Conservation (phyloP, 2,888 invertebrate species). For the Leptinotarsa juncta region DNA sequence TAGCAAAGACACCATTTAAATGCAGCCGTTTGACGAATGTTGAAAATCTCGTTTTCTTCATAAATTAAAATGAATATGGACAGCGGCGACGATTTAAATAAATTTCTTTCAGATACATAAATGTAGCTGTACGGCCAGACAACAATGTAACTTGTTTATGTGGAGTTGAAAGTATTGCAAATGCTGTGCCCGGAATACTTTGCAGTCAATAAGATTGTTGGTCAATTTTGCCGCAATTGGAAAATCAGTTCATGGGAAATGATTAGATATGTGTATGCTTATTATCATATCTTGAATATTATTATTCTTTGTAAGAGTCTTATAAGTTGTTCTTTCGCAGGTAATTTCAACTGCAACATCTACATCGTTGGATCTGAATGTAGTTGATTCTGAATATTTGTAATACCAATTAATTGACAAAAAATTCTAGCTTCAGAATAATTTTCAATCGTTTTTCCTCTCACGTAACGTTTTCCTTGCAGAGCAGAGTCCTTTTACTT, state of each 20-base stretch:
- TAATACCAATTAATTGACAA: no score
- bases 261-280: background rate
- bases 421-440: no score
- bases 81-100: conserved; percentile 45
- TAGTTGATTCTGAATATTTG: no score
- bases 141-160: conserved; percentile 12
- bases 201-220: background rate
- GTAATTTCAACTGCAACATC: no score
- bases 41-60: conserved; percentile 46
- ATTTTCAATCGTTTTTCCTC: no score
- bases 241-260: background rate
- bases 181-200: background rate
- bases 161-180: background rate
- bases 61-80: conserved; percentile 47
- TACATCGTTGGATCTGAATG: no score
- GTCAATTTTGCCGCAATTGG: conserved; percentile 10
- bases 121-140: conserved; percentile 2
- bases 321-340: no score
- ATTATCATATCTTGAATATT: no score
- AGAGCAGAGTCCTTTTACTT: no score
- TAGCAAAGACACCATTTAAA: conserved; percentile 38
- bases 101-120: conserved; percentile 34
- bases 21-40: conserved; percentile 45
- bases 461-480: no score
- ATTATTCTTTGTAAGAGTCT: no score